Percentiles rank a stretch among this genome's conserved stretches.
Evolutionary conservation across 2,113 vertebrate genomes (phyloP).

Genomic region (Sylvia atricapilla): DNA sequence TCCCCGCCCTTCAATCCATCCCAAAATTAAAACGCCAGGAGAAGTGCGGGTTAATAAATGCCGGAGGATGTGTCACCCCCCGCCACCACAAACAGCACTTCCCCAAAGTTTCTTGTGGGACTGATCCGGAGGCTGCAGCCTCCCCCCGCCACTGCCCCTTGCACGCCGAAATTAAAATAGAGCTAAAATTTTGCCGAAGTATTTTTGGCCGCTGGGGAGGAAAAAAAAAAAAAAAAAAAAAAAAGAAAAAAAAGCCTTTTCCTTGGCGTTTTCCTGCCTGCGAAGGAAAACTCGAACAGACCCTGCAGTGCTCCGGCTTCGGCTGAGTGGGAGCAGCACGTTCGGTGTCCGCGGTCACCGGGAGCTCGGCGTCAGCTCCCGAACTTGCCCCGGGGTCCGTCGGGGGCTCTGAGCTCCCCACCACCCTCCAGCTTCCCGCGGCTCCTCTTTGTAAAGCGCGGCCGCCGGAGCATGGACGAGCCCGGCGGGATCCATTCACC

Average conservation of each 20-base stretch:
- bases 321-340: neutral
- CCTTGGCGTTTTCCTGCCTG: neutral
- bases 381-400: neutral
- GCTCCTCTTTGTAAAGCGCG: constrained; percentile 15
- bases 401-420: neutral
- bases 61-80: neutral
- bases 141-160: rapidly evolving
- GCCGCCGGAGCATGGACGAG: constrained; percentile 26
- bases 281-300: neutral
- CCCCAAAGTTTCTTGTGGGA: neutral
- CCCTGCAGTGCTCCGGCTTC: rapidly evolving
- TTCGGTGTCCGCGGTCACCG: neutral
- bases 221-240: neutral
- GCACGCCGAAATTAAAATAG: rapidly evolving
- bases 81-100: rapidly evolving
- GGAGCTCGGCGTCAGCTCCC: neutral
- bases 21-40: neutral
- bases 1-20: neutral
- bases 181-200: rapidly evolving
- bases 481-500: constrained; percentile 11
- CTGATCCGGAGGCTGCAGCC: neutral
- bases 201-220: rapidly evolving
- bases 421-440: neutral
- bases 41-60: rapidly evolving
- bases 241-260: neutral